Conservation (phyloP, 1,140 invertebrate genomes). For the Drosophila willistoni region DNA sequence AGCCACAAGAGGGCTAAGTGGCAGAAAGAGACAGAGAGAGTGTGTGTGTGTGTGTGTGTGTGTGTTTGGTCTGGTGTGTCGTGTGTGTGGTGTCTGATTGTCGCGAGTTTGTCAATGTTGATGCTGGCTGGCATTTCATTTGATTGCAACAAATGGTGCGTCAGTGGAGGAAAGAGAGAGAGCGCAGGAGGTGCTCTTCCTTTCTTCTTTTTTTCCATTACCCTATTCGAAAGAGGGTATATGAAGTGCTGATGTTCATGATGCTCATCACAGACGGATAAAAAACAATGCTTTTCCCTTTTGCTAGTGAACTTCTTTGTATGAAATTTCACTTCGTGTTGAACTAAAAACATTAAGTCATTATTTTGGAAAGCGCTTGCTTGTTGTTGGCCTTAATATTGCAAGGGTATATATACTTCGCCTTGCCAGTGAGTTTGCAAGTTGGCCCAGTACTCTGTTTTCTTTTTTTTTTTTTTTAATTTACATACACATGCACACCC, state of each 20-base stretch:
- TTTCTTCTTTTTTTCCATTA: background rate
- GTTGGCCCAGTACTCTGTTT: background rate
- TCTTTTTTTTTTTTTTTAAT: background rate
- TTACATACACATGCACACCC: constrained; percentile 4
- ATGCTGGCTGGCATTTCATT: constrained; percentile 64
- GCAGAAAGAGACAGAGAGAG: background rate
- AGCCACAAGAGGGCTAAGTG: background rate
- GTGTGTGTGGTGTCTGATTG: constrained; percentile 20
- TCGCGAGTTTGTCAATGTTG: constrained; percentile 50
- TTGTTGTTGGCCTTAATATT: background rate
- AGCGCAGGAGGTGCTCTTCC: background rate
- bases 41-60: background rate
- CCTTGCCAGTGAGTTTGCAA: background rate
- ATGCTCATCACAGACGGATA: too few relatives aligned
- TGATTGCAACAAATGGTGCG: constrained; percentile 70
- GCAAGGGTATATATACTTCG: background rate
- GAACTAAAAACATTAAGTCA: too few relatives aligned
- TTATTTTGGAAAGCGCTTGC: too few relatives aligned
- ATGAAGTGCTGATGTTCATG: background rate
- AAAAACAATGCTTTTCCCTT: too few relatives aligned
- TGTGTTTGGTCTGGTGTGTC: background rate
- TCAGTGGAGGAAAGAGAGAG: constrained; percentile 4
- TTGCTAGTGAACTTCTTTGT: too few relatives aligned
- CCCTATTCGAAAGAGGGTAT: background rate
- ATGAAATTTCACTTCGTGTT: too few relatives aligned